Percentiles rank a stretch among this genome's conserved stretches.
phyloP scores from a whole-genome alignment of 2,888 invertebrate genomes.

The Embidobia sp. region DNA sequence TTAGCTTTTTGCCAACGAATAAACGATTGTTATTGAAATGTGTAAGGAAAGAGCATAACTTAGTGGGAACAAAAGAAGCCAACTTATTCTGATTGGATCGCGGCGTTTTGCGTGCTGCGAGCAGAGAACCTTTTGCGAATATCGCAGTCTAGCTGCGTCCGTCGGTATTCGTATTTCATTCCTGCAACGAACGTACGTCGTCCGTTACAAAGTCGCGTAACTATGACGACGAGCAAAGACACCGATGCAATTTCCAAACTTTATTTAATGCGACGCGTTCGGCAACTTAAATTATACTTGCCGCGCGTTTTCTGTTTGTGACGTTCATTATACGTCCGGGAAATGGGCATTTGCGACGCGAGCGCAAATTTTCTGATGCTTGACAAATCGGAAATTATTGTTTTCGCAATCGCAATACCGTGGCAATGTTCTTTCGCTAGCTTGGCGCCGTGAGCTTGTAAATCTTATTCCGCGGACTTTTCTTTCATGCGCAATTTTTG shows the following conservation, averaged over 20 bases:
- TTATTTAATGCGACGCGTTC: constrained; percentile 60
- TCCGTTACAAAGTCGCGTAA: constrained; percentile 62
- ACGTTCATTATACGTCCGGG: constrained; percentile 50
- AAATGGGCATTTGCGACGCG: not conserved
- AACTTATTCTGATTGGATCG: constrained; percentile 60
- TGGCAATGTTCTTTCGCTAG: not conserved
- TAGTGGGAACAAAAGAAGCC: constrained; percentile 48
- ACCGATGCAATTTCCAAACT: constrained; percentile 58
- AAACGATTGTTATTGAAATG: constrained; percentile 50
- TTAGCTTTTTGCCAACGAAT: constrained; percentile 11
- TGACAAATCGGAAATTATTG: constrained; percentile 27
- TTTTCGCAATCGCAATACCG: not conserved
- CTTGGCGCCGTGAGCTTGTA: no score
- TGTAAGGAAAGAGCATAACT: constrained; percentile 51
- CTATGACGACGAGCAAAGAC: constrained; percentile 61
- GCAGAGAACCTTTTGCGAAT: constrained; percentile 58
- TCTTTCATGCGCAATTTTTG: no score
- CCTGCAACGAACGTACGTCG: constrained; percentile 58
- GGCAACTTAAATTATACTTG: constrained; percentile 59
- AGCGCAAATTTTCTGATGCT: constrained; percentile 13
- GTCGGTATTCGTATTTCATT: constrained; percentile 63
- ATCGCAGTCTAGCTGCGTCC: constrained; percentile 57
- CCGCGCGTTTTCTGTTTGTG: constrained; percentile 45
- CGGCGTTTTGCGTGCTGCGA: constrained; percentile 43
- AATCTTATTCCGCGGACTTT: constrained; percentile 1